These are phyloP conservation scores for Stramonita haemastoma DNA, from an alignment of 2,888 invertebrate species.

Conservation along the genomic window DNA sequence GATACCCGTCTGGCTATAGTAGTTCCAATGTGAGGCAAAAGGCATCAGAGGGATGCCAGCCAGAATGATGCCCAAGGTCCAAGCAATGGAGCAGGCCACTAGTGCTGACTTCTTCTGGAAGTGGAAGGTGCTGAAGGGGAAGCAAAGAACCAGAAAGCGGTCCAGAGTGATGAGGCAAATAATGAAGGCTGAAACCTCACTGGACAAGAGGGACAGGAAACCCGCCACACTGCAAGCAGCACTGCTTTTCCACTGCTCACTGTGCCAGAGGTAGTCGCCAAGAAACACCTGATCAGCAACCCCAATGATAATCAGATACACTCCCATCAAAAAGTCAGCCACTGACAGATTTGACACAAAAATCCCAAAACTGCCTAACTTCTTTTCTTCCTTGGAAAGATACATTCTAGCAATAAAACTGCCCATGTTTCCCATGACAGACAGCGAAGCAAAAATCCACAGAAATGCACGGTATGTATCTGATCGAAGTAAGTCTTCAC, in stretches of 20 bases:
- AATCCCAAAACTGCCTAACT: constrained; percentile 31
- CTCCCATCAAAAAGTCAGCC: constrained; percentile 56
- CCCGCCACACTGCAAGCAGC: constrained; percentile 57
- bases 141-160: constrained; percentile 82
- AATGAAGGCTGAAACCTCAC: constrained; percentile 82
- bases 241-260: constrained; percentile 57
- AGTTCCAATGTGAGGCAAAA: constrained; percentile 56
- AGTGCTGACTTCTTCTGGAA: constrained; percentile 61
- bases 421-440: constrained; percentile 31
- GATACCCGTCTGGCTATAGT: constrained; percentile 67
- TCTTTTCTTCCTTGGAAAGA: background rate
- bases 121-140: constrained; percentile 78
- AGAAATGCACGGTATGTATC: constrained; percentile 28
- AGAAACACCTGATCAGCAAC: constrained; percentile 56
- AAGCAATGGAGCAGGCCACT: constrained; percentile 56
- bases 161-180: constrained; percentile 83
- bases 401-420: constrained; percentile 32
- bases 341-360: constrained; percentile 45
- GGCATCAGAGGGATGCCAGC: constrained; percentile 71
- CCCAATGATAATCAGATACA: constrained; percentile 58
- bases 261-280: constrained; percentile 57
- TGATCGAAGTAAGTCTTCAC: constrained; percentile 33
- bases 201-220: constrained; percentile 75
- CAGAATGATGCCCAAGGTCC: constrained; percentile 63
- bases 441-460: constrained; percentile 37